Evolutionary conservation across 2,797 vertebrate species (phyloP).

Genomic region (Diplodus sargus): DNA sequence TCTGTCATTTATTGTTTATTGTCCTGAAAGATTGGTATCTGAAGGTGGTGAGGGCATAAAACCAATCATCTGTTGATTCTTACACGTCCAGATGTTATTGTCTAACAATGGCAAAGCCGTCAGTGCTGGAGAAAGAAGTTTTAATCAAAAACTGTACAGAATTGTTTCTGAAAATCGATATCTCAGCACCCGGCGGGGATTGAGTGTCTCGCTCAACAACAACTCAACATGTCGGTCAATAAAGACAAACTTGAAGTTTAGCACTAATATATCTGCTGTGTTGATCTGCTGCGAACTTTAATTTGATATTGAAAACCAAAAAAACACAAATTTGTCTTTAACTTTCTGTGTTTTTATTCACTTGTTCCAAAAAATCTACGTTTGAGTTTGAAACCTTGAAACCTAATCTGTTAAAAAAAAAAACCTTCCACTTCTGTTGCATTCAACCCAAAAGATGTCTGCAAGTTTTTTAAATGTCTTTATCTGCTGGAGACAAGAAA

Average conservation of each 20-base stretch:
- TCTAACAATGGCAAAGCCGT: no score
- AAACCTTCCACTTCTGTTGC: not conserved
- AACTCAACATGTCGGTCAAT: not conserved
- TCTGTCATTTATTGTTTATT: no score
- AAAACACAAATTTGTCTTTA: no score
- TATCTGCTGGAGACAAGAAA: not conserved
- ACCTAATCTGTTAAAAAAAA: not conserved
- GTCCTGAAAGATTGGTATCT: no score
- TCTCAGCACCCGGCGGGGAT: not conserved
- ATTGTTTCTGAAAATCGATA: no score
- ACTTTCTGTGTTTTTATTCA: no score
- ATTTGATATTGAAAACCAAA: not conserved
- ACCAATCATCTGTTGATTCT: no score
- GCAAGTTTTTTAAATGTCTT: not conserved
- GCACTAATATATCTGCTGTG: not conserved
- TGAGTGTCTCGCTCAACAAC: not conserved
- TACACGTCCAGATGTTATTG: no score
- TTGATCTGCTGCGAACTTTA: slow-evolving; percentile 8
- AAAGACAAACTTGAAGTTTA: not conserved
- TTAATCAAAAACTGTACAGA: no score
- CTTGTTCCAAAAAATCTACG: no score
- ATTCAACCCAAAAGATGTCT: not conserved
- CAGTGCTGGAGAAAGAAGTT: no score
- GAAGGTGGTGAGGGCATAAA: no score
- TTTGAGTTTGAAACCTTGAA: not conserved